A percentile compares a stretch with the other conserved stretches of the same genome.
Evolutionary conservation across 2,113 vertebrate species (phyloP).

Genomic region (Bubo bubo): DNA sequence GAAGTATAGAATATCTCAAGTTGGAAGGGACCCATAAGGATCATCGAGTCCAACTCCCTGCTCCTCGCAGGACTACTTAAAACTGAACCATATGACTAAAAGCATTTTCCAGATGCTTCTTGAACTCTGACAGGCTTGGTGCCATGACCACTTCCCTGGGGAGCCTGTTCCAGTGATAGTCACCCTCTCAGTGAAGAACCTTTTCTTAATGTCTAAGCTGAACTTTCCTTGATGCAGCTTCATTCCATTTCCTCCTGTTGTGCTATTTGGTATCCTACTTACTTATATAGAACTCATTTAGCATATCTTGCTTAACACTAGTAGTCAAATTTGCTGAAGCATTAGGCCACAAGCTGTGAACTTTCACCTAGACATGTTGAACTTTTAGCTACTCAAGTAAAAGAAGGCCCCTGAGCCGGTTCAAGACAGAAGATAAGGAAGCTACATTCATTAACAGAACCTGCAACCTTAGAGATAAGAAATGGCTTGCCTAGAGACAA

Average conservation of each 20-base stretch:
- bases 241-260: background rate
- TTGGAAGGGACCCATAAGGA: background rate
- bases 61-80: background rate
- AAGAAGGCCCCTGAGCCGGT: no score
- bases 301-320: no score
- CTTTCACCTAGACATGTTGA: no score
- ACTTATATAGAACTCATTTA: no score
- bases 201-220: background rate
- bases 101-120: background rate
- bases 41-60: background rate
- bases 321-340: no score
- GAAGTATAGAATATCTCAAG: background rate
- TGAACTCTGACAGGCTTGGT: background rate
- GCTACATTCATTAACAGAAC: no score
- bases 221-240: background rate
- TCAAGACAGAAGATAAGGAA: no score
- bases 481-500: no score
- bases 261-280: no score
- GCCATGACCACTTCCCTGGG: background rate
- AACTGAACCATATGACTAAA: background rate
- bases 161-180: background rate
- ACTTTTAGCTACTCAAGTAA: no score
- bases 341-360: no score
- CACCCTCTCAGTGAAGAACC: background rate
- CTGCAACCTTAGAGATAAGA: no score